Conservation (phyloP, 2,113 vertebrate genomes). For the Peromyscus leucopus region DNA sequence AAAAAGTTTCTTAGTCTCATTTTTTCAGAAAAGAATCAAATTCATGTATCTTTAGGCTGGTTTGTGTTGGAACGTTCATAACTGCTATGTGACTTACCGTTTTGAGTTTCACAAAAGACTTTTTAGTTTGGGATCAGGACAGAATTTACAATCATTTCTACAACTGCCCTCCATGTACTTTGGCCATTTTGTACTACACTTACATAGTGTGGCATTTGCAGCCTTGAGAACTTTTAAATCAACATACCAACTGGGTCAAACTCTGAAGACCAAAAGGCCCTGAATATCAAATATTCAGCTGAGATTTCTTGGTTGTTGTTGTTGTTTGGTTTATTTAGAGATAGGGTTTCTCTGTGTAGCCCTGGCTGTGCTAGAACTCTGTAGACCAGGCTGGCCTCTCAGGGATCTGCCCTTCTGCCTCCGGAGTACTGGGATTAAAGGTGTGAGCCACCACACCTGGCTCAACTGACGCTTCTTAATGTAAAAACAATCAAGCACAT, state of each 20-base stretch:
- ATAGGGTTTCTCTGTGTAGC: not conserved
- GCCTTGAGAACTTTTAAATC: too few species aligned
- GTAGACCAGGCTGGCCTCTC: not conserved
- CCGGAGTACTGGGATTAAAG: not conserved
- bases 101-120: not conserved
- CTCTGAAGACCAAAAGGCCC: not conserved
- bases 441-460: not conserved
- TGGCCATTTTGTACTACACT: not conserved
- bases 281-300: not conserved
- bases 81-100: not conserved
- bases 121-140: not conserved
- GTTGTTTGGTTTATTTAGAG: not conserved
- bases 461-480: not conserved
- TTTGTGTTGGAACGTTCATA: not conserved
- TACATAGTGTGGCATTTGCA: too few species aligned
- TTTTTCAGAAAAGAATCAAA: not conserved
- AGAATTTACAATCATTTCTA: not conserved
- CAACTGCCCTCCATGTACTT: too few species aligned
- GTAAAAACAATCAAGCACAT: not conserved
- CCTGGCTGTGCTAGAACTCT: not conserved
- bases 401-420: not conserved
- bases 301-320: not conserved
- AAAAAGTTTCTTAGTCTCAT: not conserved
- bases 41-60: not conserved
- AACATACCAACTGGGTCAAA: not conserved